These are phyloP conservation scores for Araneus ventricosus DNA, from an alignment of 1,140 invertebrate species.

Conservation along the genomic window DNA sequence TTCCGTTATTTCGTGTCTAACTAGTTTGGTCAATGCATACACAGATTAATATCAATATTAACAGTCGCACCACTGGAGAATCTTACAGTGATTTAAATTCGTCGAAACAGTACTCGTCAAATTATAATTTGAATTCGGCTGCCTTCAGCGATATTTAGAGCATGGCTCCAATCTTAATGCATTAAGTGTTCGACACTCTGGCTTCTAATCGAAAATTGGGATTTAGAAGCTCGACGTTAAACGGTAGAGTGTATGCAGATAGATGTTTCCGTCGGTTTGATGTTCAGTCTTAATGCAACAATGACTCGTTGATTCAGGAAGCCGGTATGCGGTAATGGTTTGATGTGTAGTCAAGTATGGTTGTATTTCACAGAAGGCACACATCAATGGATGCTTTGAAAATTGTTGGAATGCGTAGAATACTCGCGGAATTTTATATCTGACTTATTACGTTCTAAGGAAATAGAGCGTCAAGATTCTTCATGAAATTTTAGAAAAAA, in stretches of 20 bases:
- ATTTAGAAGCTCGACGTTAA: neutral
- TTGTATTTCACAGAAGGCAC: neutral
- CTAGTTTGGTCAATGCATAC: neutral
- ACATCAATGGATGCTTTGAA: too few species aligned
- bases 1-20: neutral
- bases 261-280: neutral
- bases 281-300: neutral
- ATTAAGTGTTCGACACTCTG: neutral
- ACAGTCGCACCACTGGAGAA: neutral
- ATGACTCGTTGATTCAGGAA: neutral
- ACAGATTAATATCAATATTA: constrained; percentile 22
- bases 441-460: too few species aligned
- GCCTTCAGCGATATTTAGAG: neutral
- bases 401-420: too few species aligned
- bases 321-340: neutral
- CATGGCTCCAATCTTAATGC: neutral
- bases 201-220: neutral
- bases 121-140: neutral
- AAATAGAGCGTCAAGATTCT: too few species aligned
- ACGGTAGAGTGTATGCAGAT: neutral
- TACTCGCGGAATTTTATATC: too few species aligned
- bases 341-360: neutral
- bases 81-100: neutral
- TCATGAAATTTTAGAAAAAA: too few species aligned
- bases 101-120: neutral